Evolutionary conservation across 2,797 vertebrate species (phyloP).

Genomic region (Rhyacichthys aspro): DNA sequence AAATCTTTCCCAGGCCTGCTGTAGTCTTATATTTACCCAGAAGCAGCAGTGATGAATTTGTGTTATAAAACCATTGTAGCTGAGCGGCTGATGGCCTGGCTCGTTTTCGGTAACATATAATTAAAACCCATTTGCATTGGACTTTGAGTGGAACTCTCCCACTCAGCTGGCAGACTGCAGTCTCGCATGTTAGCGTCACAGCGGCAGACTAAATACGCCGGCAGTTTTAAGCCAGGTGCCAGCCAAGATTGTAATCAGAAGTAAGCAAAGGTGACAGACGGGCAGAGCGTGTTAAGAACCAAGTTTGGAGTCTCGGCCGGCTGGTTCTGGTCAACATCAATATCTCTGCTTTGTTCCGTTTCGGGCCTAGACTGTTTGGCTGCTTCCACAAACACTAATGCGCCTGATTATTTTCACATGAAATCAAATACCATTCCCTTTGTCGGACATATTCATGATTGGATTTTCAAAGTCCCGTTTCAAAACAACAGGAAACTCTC

Average conservation of each 20-base stretch:
- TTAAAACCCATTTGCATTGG: conserved; percentile 18
- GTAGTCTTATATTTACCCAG: background rate
- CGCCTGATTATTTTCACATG: conserved; percentile 51
- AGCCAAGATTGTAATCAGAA: conserved; percentile 40
- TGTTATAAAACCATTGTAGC: conserved; percentile 20
- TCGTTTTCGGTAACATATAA: conserved; percentile 3
- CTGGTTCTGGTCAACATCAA: conserved; percentile 41
- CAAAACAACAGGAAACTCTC: conserved; percentile 8
- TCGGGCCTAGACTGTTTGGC: conserved; percentile 27
- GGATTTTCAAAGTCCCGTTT: conserved; percentile 2
- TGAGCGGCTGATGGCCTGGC: conserved; percentile 9
- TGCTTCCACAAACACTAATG: conserved; percentile 29
- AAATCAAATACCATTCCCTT: conserved; percentile 33
- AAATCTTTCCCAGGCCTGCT: background rate
- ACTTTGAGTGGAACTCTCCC: conserved; percentile 11
- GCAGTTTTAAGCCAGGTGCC: conserved; percentile 31
- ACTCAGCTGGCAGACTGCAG: conserved; percentile 12
- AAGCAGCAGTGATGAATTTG: conserved; percentile 8
- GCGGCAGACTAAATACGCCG: conserved; percentile 1
- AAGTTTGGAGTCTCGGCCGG: background rate
- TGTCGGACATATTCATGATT: conserved; percentile 12
- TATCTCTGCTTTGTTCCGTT: conserved; percentile 24
- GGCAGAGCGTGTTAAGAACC: conserved; percentile 19
- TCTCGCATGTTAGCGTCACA: conserved; percentile 5
- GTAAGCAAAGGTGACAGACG: conserved; percentile 28